Evolutionary conservation across 1,140 invertebrate species (phyloP), one percentile per base, ranked within the genome.

Genomic region (Drosophila obscura): DNA sequence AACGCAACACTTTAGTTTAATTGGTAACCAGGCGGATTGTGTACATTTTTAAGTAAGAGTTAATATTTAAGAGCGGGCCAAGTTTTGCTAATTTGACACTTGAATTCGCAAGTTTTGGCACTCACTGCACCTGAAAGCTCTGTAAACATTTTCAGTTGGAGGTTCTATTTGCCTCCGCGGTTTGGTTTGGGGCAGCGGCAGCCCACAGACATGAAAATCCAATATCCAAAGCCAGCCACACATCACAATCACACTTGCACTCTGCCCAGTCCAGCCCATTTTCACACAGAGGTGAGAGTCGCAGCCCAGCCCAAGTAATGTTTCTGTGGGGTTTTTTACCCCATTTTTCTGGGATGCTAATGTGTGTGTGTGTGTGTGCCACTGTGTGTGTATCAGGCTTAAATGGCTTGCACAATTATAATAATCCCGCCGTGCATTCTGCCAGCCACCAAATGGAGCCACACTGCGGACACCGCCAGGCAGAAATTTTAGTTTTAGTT

Each of bases 31-130:
- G 76, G 63, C 80, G 57, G 69, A 48, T 65, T 85, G 81, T 84
- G 81, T 85, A 77, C 81, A 84, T 77, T 84, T 84, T 84, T 85
- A 85, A 84, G 81, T 85, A 84, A 84, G 77, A 85, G 81, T 84
- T 85, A 85, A 84, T 71, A 84, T 84, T 84, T 71, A 85, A 77
- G 67, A 58, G 73, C 22, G 43, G 46, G 28, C 52, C 52, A 52
- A 60, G 50, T 60, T 66, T 49, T 46, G 64, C 80, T 76, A 85
- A 84, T 80, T 80, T 80, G 73, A 81, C 81, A 85, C 73, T 85
- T 73, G 77, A 84, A 80, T 63, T 73, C 45, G 26, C 22, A 50
- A 69, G 35, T 57, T 58, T 16, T 19, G 16, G 28, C 41, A 24
- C 22, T 24, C 56, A 62, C 64, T 53, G 28, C 49, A 73, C 55